phyloP scores from a whole-genome alignment of 2,113 vertebrate species.

The Sinocyclocheilus grahami region DNA sequence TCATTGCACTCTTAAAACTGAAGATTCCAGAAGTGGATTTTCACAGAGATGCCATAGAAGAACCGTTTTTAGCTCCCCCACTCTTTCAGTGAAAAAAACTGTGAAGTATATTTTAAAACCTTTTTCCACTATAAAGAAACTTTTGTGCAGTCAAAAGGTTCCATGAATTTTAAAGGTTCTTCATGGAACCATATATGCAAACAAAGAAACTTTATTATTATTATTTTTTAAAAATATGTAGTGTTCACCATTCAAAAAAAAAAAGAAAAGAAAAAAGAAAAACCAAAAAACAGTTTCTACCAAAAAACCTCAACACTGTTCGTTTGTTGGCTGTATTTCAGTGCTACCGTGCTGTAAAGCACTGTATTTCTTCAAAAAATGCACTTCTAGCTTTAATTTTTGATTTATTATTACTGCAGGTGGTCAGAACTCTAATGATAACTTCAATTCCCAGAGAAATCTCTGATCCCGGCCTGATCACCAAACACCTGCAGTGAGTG shows the following conservation, averaged over 20 bases:
- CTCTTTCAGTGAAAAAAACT: too few relatives aligned
- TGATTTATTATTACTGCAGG: conserved; percentile 70
- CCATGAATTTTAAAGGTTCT: too few relatives aligned
- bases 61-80: too few relatives aligned
- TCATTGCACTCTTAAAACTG: neutral
- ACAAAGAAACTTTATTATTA: too few relatives aligned
- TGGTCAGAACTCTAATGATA: conserved; percentile 91
- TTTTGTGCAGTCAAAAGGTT: too few relatives aligned
- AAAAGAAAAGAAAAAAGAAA: too few relatives aligned
- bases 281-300: neutral
- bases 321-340: neutral
- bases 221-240: too few relatives aligned
- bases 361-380: neutral
- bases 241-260: neutral
- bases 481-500: conserved; percentile 95
- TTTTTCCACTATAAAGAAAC: too few relatives aligned
- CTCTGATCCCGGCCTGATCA: conserved; percentile 88
- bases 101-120: too few relatives aligned
- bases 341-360: neutral
- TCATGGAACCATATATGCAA: too few relatives aligned
- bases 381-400: neutral
- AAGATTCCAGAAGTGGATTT: neutral
- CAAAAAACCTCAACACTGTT: neutral
- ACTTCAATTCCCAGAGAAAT: conserved; percentile 89
- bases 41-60: too few relatives aligned